These are phyloP conservation scores for Microvelia longipes DNA, from an alignment of 1,140 invertebrate species.

Conservation along the genomic window DNA sequence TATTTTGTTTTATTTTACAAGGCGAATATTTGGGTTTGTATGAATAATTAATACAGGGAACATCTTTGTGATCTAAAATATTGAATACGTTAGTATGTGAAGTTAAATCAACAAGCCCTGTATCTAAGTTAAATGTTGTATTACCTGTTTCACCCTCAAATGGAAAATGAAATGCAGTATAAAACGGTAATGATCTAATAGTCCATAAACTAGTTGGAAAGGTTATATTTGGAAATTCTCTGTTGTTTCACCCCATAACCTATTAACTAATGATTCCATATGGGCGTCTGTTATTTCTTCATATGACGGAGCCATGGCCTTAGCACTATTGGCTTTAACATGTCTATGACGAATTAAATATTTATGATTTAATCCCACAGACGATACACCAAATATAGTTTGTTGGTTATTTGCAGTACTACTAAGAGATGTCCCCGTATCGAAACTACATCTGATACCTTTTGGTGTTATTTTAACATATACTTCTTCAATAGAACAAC, in stretches of 20 bases:
- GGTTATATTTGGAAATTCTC: too few relatives aligned
- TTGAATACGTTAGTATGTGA: too few relatives aligned
- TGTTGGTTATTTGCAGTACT: not conserved
- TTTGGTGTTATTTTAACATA: conserved; percentile 10
- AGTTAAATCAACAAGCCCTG: too few relatives aligned
- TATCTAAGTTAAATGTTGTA: too few relatives aligned
- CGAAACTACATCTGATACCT: conserved; percentile 15
- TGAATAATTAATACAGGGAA: too few relatives aligned
- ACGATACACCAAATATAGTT: conserved; percentile 4
- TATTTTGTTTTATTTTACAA: too few relatives aligned
- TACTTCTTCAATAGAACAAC: conserved; percentile 9
- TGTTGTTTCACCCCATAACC: conserved; percentile 2
- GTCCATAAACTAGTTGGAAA: too few relatives aligned
- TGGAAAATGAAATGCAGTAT: too few relatives aligned
- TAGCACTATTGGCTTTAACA: not conserved
- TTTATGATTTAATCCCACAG: not conserved
- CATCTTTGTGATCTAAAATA: too few relatives aligned
- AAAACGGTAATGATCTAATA: too few relatives aligned
- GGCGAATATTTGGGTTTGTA: too few relatives aligned
- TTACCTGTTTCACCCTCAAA: too few relatives aligned
- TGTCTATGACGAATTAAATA: not conserved
- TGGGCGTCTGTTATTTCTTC: not conserved
- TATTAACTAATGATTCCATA: not conserved
- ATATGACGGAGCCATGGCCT: not conserved
- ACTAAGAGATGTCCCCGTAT: conserved; percentile 8